Conservation (phyloP, 2,888 invertebrate species). For the Hypercompe scribonia region DNA sequence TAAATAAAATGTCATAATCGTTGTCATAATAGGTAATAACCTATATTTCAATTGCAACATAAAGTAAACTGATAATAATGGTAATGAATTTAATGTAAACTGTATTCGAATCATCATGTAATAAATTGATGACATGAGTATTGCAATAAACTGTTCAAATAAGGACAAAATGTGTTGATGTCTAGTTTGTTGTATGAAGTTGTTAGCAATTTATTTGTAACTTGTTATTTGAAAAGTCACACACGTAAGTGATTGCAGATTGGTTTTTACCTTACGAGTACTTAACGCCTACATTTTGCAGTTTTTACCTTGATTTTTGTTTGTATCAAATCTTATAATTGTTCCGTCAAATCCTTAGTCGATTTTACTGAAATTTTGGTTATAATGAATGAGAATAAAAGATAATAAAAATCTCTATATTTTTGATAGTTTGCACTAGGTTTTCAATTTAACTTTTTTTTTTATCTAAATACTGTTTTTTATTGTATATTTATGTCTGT, state of each 20-base stretch:
- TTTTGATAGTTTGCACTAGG: too few species aligned
- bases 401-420: too few species aligned
- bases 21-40: neutral
- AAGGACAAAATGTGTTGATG: conserved; percentile 29
- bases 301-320: too few species aligned
- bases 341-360: too few species aligned
- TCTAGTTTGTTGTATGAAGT: conserved; percentile 17
- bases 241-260: neutral
- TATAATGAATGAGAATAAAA: too few species aligned
- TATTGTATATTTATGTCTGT: too few species aligned
- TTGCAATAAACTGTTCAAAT: conserved; percentile 28
- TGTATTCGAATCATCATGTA: conserved; percentile 30
- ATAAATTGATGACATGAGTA: conserved; percentile 37
- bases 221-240: neutral
- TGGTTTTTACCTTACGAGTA: neutral
- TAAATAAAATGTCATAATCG: too few species aligned
- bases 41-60: conserved; percentile 30
- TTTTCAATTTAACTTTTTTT: too few species aligned
- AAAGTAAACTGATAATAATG: conserved; percentile 26
- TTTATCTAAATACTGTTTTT: too few species aligned
- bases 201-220: neutral
- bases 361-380: too few species aligned
- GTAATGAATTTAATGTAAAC: conserved; percentile 41
- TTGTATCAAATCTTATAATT: too few species aligned
- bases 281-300: neutral